Conservation (phyloP, 1,140 invertebrate species). For the Macrotrachela quadricornifera region DNA sequence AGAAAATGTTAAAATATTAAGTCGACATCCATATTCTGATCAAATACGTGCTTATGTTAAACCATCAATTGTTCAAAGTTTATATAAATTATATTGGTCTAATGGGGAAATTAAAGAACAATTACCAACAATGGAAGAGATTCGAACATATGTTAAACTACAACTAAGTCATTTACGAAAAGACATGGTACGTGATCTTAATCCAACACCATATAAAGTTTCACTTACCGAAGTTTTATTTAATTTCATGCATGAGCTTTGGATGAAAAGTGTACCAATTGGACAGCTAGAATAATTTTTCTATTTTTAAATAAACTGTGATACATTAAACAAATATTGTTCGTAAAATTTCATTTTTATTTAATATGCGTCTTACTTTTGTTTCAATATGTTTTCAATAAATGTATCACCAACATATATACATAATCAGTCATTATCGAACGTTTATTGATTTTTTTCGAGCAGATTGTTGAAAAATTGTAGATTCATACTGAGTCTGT, state of each 20-base stretch:
- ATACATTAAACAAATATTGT: no score
- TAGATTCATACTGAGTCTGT: no score
- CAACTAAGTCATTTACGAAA: slow-evolving; percentile 59
- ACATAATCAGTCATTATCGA: no score
- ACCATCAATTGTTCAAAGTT: slow-evolving; percentile 53
- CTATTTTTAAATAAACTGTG: no score
- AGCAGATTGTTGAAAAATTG: no score
- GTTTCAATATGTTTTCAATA: no score
- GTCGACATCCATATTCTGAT: slow-evolving; percentile 76
- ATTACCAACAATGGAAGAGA: slow-evolving; percentile 49
- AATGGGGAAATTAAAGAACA: slow-evolving; percentile 36
- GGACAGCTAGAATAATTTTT: slow-evolving; percentile 59
- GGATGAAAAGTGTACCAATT: slow-evolving; percentile 90
- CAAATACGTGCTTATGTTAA: slow-evolving; percentile 79
- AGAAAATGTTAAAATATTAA: slow-evolving; percentile 59
- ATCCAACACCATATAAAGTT: slow-evolving; percentile 91
- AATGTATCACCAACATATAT: no score
- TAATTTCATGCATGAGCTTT: slow-evolving; percentile 80
- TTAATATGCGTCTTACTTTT: no score
- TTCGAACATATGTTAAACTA: slow-evolving; percentile 52
- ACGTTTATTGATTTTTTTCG: no score
- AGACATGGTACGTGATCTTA: slow-evolving; percentile 81
- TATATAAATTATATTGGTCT: slow-evolving; percentile 67
- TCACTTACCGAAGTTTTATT: slow-evolving; percentile 80
- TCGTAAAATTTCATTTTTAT: no score